Evolutionary conservation across 2,797 vertebrate genomes (phyloP).

Genomic region (Alfaro cultratus): DNA sequence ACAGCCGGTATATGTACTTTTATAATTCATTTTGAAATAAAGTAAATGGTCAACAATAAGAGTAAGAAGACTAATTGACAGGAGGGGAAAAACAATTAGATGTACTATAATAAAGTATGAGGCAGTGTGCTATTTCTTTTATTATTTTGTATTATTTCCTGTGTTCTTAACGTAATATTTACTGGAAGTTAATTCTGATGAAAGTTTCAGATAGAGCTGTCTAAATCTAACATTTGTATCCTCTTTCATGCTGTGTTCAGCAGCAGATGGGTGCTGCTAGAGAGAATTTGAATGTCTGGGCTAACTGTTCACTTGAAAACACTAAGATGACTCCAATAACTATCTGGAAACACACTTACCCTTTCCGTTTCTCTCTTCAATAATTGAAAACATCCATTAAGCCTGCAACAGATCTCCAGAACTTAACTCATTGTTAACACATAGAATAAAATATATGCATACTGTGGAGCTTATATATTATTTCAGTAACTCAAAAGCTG

Average conservation of each 20-base stretch:
- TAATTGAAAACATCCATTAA: conserved; percentile 18
- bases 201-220: not conserved
- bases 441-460: conserved; percentile 14
- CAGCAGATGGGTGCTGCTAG: not conserved
- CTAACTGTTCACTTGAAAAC: not conserved
- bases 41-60: not conserved
- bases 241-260: not conserved
- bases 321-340: not conserved
- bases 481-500: conserved; percentile 22
- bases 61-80: not conserved
- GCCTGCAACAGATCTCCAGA: conserved; percentile 23
- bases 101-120: not conserved
- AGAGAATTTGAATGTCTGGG: not conserved
- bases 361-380: not conserved
- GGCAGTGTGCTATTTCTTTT: not conserved
- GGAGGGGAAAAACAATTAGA: not conserved
- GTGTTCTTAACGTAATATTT: not conserved
- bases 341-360: not conserved
- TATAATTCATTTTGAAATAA: not conserved
- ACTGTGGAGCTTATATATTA: conserved; percentile 16
- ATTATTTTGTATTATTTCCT: not conserved
- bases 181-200: not conserved
- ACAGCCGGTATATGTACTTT: not conserved
- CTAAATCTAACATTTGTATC: not conserved
- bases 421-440: conserved; percentile 4